These are phyloP conservation scores for Ptychochromis oligacanthus DNA, from an alignment of 2,113 vertebrate species.

Conservation along the genomic window DNA sequence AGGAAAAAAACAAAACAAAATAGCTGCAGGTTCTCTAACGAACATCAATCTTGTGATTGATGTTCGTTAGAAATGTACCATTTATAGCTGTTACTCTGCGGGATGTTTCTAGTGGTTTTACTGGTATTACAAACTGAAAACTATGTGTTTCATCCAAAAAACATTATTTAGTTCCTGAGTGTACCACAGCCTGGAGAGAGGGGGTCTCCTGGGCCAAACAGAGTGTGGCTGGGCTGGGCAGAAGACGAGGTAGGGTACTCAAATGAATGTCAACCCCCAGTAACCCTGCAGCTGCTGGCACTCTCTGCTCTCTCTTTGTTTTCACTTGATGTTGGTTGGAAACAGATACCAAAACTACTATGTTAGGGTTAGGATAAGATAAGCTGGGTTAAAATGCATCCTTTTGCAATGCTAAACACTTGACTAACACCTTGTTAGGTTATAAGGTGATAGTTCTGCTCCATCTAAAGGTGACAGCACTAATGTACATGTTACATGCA, in stretches of 20 bases:
- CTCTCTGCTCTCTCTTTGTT: background rate
- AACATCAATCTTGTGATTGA: no score
- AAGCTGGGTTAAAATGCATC: background rate
- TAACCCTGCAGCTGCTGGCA: background rate
- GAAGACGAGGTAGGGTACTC: background rate
- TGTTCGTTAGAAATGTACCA: no score
- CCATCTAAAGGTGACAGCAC: background rate
- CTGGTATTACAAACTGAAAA: background rate
- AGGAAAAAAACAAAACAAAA: no score
- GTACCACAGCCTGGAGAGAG: background rate
- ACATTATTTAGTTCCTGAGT: background rate
- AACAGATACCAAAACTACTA: background rate
- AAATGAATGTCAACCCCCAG: background rate
- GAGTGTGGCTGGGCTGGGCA: background rate
- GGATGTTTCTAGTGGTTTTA: background rate
- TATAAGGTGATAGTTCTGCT: background rate
- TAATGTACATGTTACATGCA: background rate
- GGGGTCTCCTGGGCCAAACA: background rate
- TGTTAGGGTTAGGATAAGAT: background rate
- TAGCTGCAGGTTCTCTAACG: no score
- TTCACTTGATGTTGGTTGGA: background rate
- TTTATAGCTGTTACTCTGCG: no score
- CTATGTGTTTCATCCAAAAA: background rate
- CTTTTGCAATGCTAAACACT: background rate
- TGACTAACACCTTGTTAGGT: background rate